Evolutionary conservation across 2,797 vertebrate genomes (phyloP), one percentile per base, ranked within the genome.

Genomic region (Phrynocephalus forsythii): DNA sequence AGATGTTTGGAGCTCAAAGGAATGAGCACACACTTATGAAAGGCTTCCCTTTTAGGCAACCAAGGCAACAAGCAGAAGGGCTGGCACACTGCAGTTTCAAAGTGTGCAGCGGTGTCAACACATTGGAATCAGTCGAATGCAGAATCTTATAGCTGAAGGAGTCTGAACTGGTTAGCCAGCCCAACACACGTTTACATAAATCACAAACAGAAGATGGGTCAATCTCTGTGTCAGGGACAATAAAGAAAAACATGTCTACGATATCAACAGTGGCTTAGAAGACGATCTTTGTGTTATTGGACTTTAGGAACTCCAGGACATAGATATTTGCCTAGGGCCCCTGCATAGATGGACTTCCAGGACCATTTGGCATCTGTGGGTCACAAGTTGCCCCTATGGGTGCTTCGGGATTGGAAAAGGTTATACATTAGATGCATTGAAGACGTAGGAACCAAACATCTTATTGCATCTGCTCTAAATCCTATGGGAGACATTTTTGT

Each of bases 1-100:
- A 95, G 92, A 92, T 93, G 89, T 92, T 91, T 92, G 66, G 60
- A 91, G 79, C 94, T 94, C 91, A 95, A 95, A 96, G 90, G 86
- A 91, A 87, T 28, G 88, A 79, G 38, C 4, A 78, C 60, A 93
- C 1, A 0, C 86, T 93, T 91, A 94, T 89, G 87, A 93, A 92
- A 93, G 93, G 68, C 71, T 93, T 95, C 94, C 89, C 82, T 91
- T 92, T 92, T 88, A 94, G 89, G 89, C 69, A 84, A 48, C 63
- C 56, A 60, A 44, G 88, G 68, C 86, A 92, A 86, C 84, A 77
- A 90, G 87, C 89, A 93, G 69, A 95, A 94, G 79, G 87, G 83
- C 77, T 81, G 77, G n/a, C 20, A 67, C 20, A 84, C 83, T 86
- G 77, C 6, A 60, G 28, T 28, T 91, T 94, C 82, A 85, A 82